Evolutionary conservation across 2,797 vertebrate genomes (phyloP).

Genomic region (Aulostomus chinensis): DNA sequence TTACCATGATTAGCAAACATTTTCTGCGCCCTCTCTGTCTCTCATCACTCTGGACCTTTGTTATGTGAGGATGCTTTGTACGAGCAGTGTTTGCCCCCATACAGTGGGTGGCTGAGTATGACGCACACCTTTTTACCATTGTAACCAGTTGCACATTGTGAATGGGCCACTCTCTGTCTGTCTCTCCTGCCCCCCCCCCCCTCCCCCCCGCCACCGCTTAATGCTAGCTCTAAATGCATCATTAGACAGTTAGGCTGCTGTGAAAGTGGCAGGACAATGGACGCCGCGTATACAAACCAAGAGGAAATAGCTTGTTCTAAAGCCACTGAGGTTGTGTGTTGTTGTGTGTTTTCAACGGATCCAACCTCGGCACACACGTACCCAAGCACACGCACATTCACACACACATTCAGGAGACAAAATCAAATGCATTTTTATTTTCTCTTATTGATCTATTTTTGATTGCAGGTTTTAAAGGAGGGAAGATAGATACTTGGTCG

Average conservation of each 20-base stretch:
- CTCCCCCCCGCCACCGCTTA: slow-evolving; percentile 45
- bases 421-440: too few relatives aligned
- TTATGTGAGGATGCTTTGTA: slow-evolving; percentile 56
- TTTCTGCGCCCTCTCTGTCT: slow-evolving; percentile 5
- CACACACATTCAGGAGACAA: neutral
- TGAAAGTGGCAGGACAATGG: slow-evolving; percentile 72
- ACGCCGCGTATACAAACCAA: slow-evolving; percentile 57
- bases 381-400: neutral
- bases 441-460: slow-evolving; percentile 4
- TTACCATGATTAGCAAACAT: slow-evolving; percentile 15
- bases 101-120: slow-evolving; percentile 28
- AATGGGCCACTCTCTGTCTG: slow-evolving; percentile 30
- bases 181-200: neutral
- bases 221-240: slow-evolving; percentile 74
- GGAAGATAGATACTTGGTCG: neutral
- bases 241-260: slow-evolving; percentile 73
- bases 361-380: neutral
- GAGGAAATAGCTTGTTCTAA: slow-evolving; percentile 27
- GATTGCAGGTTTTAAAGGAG: neutral
- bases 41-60: slow-evolving; percentile 37
- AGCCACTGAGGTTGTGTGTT: slow-evolving; percentile 9
- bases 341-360: neutral
- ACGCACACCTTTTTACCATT: slow-evolving; percentile 50
- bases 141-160: slow-evolving; percentile 51
- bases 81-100: slow-evolving; percentile 28